phyloP scores from a whole-genome alignment of 1,140 invertebrate genomes.

The Whitmania pigra region DNA sequence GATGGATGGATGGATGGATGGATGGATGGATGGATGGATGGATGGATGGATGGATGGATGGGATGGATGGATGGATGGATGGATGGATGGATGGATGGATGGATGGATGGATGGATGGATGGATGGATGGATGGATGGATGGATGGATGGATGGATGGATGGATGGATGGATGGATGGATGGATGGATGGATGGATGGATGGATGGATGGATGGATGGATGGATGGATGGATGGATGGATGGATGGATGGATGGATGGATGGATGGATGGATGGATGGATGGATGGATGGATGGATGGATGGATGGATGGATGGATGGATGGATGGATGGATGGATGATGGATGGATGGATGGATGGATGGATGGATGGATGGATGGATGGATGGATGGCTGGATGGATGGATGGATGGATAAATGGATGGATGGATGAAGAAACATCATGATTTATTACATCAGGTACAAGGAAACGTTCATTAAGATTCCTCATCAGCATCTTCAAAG shows the following conservation, averaged over 20 bases:
- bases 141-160: conserved; percentile 14
- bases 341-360: conserved; percentile 16
- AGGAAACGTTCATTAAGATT: too few relatives aligned
- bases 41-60: too few relatives aligned
- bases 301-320: conserved; percentile 11
- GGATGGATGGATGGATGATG: too few relatives aligned
- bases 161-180: conserved; percentile 10
- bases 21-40: too few relatives aligned
- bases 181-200: conserved; percentile 4
- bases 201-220: conserved; percentile 8
- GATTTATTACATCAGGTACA: background rate
- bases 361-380: conserved; percentile 10
- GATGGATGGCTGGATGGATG: background rate
- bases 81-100: background rate
- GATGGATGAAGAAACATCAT: background rate
- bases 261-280: conserved; percentile 9
- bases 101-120: conserved; percentile 10
- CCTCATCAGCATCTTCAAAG: too few relatives aligned
- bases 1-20: too few relatives aligned
- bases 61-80: too few relatives aligned
- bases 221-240: conserved; percentile 4
- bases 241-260: background rate
- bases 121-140: conserved; percentile 14
- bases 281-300: conserved; percentile 12
- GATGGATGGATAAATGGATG: too few relatives aligned